Conservation (phyloP, 2,888 invertebrate genomes). For the Perizoma flavofasciatum region DNA sequence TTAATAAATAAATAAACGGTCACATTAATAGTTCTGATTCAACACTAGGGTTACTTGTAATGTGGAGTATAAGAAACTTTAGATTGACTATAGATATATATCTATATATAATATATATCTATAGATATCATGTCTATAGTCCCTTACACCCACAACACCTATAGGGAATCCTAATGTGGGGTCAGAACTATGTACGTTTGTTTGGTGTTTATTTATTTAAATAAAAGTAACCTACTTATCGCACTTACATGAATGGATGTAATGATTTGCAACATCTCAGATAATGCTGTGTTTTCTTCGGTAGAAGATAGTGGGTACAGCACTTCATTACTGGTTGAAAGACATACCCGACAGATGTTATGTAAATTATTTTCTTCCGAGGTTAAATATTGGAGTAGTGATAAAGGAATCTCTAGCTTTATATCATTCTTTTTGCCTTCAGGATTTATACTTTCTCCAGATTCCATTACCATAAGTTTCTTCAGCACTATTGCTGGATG, state of each 20-base stretch:
- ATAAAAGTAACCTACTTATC: neutral
- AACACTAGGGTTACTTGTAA: no score
- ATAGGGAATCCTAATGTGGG: no score
- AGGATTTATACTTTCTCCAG: slow-evolving; percentile 8
- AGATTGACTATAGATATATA: no score
- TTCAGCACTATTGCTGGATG: no score
- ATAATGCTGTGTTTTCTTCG: slow-evolving; percentile 54
- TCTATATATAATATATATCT: no score
- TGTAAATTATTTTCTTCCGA: slow-evolving; percentile 49
- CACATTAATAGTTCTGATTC: no score
- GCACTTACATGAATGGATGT: slow-evolving; percentile 62
- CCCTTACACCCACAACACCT: no score
- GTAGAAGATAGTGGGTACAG: slow-evolving; percentile 61
- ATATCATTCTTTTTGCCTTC: slow-evolving; percentile 32
- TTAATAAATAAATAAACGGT: no score
- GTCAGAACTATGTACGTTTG: no score
- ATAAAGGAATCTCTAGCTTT: slow-evolving; percentile 53
- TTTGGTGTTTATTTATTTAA: no score
- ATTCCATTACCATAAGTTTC: slow-evolving; percentile 7
- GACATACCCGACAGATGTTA: slow-evolving; percentile 77
- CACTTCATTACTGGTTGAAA: slow-evolving; percentile 53
- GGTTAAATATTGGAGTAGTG: slow-evolving; percentile 48
- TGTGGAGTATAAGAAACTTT: no score
- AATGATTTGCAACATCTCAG: slow-evolving; percentile 63
- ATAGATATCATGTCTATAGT: no score